Conservation (phyloP, 2,113 vertebrate genomes). For the Toxostoma redivivum region DNA sequence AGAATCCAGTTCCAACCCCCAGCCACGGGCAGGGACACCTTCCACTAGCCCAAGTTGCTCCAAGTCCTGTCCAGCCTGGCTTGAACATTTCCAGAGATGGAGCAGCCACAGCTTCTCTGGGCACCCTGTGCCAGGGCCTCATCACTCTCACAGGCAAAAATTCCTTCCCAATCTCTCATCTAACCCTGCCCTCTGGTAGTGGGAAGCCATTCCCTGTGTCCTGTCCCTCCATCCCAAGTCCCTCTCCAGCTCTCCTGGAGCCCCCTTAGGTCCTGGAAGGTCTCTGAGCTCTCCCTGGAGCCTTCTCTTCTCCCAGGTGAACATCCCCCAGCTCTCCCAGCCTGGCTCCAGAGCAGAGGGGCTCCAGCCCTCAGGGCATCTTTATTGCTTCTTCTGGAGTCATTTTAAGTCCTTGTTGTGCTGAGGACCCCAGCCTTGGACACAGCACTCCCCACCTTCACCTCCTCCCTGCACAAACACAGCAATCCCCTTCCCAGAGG, state of each 20-base stretch:
- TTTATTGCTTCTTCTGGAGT: neutral
- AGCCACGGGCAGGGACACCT: accelerated
- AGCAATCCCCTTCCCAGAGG: neutral
- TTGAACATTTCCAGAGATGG: neutral
- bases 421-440: neutral
- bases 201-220: neutral
- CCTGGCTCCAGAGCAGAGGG: neutral
- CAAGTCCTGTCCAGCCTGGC: neutral
- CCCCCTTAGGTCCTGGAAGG: accelerated
- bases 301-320: neutral
- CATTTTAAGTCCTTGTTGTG: accelerated
- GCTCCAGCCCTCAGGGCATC: accelerated
- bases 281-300: neutral
- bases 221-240: neutral
- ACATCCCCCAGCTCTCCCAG: neutral
- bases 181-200: neutral
- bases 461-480: neutral
- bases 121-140: neutral
- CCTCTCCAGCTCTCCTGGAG: neutral
- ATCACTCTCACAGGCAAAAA: accelerated
- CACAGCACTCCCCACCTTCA: neutral
- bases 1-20: too few relatives aligned
- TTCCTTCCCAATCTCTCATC: neutral
- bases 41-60: accelerated
- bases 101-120: neutral